Evolutionary conservation across 2,113 vertebrate genomes (phyloP).

Genomic region (Corynorhinus townsendii): DNA sequence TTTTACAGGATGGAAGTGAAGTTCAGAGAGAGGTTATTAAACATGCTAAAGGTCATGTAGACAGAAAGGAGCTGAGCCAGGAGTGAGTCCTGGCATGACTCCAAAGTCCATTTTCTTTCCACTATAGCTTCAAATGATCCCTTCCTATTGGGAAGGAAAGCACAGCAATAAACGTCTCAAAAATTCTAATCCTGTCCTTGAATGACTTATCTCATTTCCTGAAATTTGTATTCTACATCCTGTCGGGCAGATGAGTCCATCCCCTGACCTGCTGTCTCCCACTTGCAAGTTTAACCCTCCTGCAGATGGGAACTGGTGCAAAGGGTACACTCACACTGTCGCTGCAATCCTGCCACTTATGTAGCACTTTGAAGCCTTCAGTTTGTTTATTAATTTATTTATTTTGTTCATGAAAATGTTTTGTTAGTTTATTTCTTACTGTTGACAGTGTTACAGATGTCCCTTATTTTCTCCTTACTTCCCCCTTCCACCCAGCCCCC

Average conservation of each 20-base stretch:
- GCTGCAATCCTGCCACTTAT: not conserved
- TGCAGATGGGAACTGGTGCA: not conserved
- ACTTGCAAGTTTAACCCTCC: not conserved
- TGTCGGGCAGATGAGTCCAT: not conserved
- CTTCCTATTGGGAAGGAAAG: not conserved
- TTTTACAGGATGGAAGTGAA: not conserved
- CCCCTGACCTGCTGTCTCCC: not conserved
- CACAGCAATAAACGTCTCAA: not conserved
- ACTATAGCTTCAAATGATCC: not conserved
- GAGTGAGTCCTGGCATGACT: not conserved
- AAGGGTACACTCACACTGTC: no score
- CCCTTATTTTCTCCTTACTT: no score
- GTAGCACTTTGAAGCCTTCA: not conserved
- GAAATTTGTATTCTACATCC: not conserved
- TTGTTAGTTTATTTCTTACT: no score
- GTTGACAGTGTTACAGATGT: no score
- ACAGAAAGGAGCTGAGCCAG: not conserved
- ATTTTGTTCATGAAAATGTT: no score
- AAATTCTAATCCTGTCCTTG: not conserved
- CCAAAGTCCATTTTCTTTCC: not conserved
- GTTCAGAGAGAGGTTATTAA: not conserved
- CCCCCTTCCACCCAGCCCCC: no score
- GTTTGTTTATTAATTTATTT: not conserved
- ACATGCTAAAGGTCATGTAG: not conserved
- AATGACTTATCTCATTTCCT: not conserved